Percentiles rank a stretch among this genome's conserved stretches.
These are phyloP conservation scores for Carollia perspicillata DNA, from an alignment of 2,113 vertebrate genomes.

Conservation along the genomic window DNA sequence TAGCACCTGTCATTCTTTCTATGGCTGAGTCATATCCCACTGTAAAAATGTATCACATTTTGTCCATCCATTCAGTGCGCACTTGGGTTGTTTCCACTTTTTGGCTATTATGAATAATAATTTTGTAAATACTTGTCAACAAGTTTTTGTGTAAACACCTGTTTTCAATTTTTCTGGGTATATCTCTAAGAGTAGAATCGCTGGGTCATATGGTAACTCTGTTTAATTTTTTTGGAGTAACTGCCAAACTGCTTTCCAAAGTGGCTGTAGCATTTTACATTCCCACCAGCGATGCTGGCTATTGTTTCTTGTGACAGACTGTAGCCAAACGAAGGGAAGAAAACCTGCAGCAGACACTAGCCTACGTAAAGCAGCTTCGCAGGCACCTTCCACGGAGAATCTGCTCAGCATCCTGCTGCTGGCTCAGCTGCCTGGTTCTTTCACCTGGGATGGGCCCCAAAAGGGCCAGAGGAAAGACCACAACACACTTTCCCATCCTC, in stretches of 20 bases:
- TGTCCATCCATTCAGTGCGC: not conserved
- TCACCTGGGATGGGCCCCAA: not conserved
- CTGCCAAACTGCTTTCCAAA: not conserved
- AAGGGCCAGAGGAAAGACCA: not conserved
- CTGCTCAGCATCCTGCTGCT: not conserved
- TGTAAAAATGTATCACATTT: not conserved
- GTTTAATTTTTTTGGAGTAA: not conserved
- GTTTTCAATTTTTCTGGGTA: not conserved
- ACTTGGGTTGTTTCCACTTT: not conserved
- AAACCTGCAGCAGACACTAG: not conserved
- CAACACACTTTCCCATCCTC: not conserved
- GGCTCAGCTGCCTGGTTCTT: not conserved
- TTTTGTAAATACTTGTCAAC: not conserved
- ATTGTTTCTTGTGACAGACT: not conserved
- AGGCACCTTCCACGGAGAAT: not conserved
- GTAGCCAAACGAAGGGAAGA: fast-evolving
- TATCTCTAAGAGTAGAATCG: not conserved
- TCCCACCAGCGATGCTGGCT: not conserved
- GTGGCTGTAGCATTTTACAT: not conserved
- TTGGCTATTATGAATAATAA: not conserved
- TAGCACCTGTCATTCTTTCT: not conserved
- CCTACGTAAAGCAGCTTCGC: not conserved
- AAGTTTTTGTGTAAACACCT: not conserved
- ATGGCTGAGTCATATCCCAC: not conserved
- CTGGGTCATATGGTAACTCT: not conserved